Evolutionary conservation across 2,113 vertebrate species (phyloP).

Genomic region (Solea solea): DNA sequence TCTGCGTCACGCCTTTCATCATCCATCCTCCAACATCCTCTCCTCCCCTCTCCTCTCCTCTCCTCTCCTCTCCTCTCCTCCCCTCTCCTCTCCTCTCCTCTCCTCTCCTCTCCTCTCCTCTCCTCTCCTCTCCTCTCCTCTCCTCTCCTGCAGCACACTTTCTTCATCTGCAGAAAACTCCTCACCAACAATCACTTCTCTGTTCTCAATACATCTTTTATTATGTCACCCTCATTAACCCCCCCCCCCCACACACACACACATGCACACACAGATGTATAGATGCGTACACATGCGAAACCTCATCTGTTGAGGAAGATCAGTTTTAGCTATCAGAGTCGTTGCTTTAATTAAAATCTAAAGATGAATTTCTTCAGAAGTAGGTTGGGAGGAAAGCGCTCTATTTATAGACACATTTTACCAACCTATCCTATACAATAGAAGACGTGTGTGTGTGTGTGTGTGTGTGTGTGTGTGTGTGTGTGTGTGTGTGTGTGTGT

Average conservation of each 20-base stretch:
- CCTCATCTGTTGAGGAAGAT: constrained; percentile 61
- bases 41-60: constrained; percentile 1
- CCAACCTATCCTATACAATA: constrained; percentile 71
- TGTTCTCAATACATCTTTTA: constrained; percentile 45
- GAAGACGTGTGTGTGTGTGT: constrained; percentile 36
- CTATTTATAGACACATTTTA: constrained; percentile 85
- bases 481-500: constrained; percentile 41
- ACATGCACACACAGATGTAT: constrained; percentile 24
- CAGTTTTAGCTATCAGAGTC: constrained; percentile 73
- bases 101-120: not conserved
- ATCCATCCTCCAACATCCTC: not conserved
- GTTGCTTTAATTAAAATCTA: constrained; percentile 85
- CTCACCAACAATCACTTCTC: constrained; percentile 46
- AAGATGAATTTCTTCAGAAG: constrained; percentile 86
- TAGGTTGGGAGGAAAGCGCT: constrained; percentile 83
- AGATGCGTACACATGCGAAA: constrained; percentile 13
- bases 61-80: not conserved
- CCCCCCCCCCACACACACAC: constrained; percentile 26
- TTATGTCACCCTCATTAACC: constrained; percentile 58
- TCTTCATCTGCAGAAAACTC: constrained; percentile 28
- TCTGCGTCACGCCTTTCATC: constrained; percentile 4
- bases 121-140: not conserved
- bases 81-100: constrained; percentile 2
- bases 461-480: constrained; percentile 23
- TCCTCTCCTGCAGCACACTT: constrained; percentile 19